These are phyloP conservation scores for Ectobius pallidus DNA, from an alignment of 2,888 invertebrate species.

Conservation along the genomic window DNA sequence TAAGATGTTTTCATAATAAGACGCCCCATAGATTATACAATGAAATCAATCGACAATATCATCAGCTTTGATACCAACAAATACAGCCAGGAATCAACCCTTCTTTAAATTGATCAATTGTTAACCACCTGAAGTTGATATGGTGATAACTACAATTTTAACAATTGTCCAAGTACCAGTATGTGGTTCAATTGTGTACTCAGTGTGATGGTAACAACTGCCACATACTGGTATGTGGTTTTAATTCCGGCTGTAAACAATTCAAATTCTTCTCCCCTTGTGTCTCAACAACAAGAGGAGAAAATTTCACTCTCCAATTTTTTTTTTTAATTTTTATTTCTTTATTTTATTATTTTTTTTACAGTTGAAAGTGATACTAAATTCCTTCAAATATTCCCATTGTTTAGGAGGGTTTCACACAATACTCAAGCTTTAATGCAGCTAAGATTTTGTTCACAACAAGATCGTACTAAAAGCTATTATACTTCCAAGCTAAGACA, in stretches of 20 bases:
- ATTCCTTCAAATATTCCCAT: slow-evolving; percentile 22
- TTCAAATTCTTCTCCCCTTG: slow-evolving; percentile 27
- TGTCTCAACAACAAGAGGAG: slow-evolving; percentile 31
- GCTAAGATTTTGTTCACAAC: too few species aligned
- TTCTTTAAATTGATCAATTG: slow-evolving; percentile 2
- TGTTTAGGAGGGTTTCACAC: slow-evolving; percentile 1
- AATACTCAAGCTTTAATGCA: too few species aligned
- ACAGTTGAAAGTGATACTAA: slow-evolving; percentile 34
- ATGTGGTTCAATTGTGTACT: too few species aligned
- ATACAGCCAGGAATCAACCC: slow-evolving; percentile 22
- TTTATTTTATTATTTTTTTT: too few species aligned
- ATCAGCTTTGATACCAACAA: slow-evolving; percentile 12
- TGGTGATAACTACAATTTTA: too few species aligned
- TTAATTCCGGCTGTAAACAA: slow-evolving; percentile 30
- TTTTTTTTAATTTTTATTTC: slow-evolving; percentile 4
- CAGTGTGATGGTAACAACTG: too few species aligned
- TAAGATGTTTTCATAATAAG: neutral
- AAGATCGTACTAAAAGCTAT: too few species aligned
- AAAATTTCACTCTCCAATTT: slow-evolving; percentile 15
- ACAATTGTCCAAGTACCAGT: too few species aligned
- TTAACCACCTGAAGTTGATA: neutral
- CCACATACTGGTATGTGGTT: neutral
- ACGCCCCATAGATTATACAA: slow-evolving; percentile 41
- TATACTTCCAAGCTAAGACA: slow-evolving; percentile 14
- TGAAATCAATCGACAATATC: slow-evolving; percentile 38